Evolutionary conservation across 2,797 vertebrate species (phyloP).

Genomic region (Falco columbarius): DNA sequence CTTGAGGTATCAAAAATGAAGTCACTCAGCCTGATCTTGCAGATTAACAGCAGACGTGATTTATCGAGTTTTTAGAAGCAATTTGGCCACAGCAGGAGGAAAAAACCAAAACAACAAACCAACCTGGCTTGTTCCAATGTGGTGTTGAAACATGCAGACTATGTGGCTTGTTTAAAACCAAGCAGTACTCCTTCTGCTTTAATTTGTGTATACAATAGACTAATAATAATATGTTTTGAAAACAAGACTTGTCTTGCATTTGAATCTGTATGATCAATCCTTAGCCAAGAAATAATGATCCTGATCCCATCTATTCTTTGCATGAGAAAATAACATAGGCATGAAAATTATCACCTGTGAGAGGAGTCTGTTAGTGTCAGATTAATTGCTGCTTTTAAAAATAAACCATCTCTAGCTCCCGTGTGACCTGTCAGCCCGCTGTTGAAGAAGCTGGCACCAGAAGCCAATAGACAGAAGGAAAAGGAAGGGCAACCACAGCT

Average conservation of each 20-base stretch:
- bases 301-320: neutral
- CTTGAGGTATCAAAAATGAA: neutral
- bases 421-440: neutral
- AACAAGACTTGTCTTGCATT: neutral
- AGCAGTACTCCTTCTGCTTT: neutral
- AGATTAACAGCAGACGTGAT: neutral
- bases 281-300: neutral
- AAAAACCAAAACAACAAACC: neutral
- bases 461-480: neutral
- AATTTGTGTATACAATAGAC: neutral
- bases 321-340: accelerated
- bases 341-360: neutral
- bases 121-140: neutral
- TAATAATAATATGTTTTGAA: neutral
- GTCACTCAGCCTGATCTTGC: neutral
- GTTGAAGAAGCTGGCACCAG: neutral
- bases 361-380: neutral
- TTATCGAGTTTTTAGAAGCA: neutral
- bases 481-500: neutral
- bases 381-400: neutral
- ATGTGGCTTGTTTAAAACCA: neutral
- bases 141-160: neutral
- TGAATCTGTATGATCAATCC: neutral
- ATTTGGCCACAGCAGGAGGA: neutral
- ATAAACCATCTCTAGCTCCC: neutral